Conservation (phyloP, 2,888 invertebrate species). For the Coenonympha glycerion region DNA sequence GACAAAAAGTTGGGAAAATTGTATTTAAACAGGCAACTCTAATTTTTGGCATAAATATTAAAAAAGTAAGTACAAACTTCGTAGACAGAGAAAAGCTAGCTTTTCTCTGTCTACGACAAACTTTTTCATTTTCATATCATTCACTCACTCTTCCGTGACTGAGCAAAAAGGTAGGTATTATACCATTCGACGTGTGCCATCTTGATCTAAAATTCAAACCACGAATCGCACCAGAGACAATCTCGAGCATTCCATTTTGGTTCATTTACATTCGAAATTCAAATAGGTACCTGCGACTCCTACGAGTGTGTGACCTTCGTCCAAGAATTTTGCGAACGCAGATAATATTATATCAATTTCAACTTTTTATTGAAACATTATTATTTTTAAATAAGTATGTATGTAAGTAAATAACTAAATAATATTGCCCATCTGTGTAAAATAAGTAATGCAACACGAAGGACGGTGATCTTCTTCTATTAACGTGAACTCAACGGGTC, state of each 20-base stretch:
- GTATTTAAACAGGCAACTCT: neutral
- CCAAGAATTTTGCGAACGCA: slow-evolving; percentile 22
- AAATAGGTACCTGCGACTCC: too few relatives aligned
- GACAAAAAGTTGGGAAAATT: neutral
- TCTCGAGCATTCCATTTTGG: slow-evolving; percentile 32
- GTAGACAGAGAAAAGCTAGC: too few relatives aligned
- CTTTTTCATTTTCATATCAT: neutral
- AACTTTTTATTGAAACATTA: neutral
- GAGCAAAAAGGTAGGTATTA: slow-evolving; percentile 5
- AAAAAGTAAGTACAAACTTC: too few relatives aligned
- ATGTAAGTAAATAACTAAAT: too few relatives aligned
- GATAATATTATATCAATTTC: neutral
- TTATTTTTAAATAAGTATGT: too few relatives aligned
- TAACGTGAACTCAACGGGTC: too few relatives aligned
- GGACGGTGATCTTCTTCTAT: too few relatives aligned
- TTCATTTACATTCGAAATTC: slow-evolving; percentile 24
- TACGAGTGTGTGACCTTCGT: slow-evolving; percentile 52
- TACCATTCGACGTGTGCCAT: slow-evolving; percentile 10
- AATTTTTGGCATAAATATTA: neutral
- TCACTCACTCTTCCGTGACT: neutral
- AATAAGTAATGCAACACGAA: too few relatives aligned
- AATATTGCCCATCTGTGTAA: too few relatives aligned
- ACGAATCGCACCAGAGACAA: slow-evolving; percentile 30
- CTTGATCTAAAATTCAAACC: slow-evolving; percentile 30
- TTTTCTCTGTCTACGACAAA: too few relatives aligned